Percentiles rank a stretch among this genome's conserved stretches.
phyloP scores from a whole-genome alignment of 2,113 vertebrate species.

The human region DNA sequence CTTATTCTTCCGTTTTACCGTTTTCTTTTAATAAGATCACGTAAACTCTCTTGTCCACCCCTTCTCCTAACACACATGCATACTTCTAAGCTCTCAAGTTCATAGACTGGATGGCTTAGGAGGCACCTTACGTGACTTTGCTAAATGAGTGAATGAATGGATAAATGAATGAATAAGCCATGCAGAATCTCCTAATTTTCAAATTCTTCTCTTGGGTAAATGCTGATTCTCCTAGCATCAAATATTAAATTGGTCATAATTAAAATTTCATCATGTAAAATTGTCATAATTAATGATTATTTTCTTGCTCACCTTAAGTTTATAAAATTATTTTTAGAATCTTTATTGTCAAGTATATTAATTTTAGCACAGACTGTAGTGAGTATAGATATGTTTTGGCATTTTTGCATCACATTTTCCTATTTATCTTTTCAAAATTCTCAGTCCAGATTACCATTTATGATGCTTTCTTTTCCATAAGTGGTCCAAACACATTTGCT shows the following conservation, averaged over 20 bases:
- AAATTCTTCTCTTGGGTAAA: not conserved
- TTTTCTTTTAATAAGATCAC: not conserved
- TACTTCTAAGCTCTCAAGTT: not conserved
- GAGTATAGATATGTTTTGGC: not conserved
- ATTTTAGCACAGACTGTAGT: not conserved
- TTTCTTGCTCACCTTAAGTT: slow-evolving; percentile 13
- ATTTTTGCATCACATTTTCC: slow-evolving; percentile 15
- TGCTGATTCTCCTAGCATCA: slow-evolving; percentile 3
- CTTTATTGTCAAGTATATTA: not conserved
- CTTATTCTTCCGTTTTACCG: not conserved
- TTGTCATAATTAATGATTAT: slow-evolving; percentile 27
- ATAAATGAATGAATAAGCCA: not conserved
- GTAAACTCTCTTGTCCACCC: not conserved
- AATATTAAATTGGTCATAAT: not conserved
- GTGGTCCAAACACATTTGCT: not conserved
- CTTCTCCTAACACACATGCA: not conserved
- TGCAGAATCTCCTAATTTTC: not conserved
- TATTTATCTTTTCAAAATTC: not conserved
- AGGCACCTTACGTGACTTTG: not conserved
- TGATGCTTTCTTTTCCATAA: not conserved
- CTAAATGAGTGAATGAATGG: not conserved
- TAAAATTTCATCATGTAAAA: slow-evolving; percentile 17
- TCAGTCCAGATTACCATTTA: not conserved
- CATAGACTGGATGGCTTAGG: not conserved
- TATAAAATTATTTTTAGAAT: slow-evolving; percentile 51